These are phyloP conservation scores for Carabus problematicus DNA, from an alignment of 2,888 invertebrate genomes.

Conservation along the genomic window DNA sequence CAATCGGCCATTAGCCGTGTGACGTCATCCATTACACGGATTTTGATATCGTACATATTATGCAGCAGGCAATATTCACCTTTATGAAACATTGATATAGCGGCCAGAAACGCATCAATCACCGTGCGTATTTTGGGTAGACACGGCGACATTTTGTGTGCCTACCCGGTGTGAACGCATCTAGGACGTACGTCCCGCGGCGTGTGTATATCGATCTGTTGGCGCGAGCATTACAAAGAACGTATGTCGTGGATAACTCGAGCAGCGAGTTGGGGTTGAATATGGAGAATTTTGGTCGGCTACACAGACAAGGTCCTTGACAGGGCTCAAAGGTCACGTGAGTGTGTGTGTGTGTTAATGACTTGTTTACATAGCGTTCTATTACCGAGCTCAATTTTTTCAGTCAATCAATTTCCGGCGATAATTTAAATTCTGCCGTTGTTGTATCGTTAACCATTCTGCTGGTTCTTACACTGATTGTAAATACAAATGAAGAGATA, in stretches of 20 bases:
- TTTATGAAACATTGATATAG: neutral
- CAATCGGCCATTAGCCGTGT: slow-evolving; percentile 31
- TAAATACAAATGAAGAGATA: no score
- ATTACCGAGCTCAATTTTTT: no score
- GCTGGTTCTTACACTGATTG: no score
- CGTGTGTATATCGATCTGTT: slow-evolving; percentile 28
- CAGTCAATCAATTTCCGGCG: no score
- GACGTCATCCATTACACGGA: slow-evolving; percentile 36
- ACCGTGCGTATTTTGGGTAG: slow-evolving; percentile 17
- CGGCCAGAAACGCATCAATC: slow-evolving; percentile 18
- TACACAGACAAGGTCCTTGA: neutral
- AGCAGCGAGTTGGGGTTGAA: neutral
- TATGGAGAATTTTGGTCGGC: neutral
- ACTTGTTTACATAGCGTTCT: slow-evolving; percentile 3
- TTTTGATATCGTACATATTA: slow-evolving; percentile 26
- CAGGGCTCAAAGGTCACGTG: slow-evolving; percentile 13
- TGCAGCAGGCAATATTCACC: slow-evolving; percentile 4
- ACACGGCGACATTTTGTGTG: slow-evolving; percentile 33
- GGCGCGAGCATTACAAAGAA: neutral
- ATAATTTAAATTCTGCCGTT: no score
- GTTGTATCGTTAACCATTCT: no score
- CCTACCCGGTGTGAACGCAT: slow-evolving; percentile 5
- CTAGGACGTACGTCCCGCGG: slow-evolving; percentile 11
- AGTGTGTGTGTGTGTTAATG: neutral
- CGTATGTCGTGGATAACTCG: slow-evolving; percentile 9